Evolutionary conservation across 2,797 vertebrate genomes (phyloP), one percentile per base, ranked within the genome.

Genomic region (Gallinago solitaria): DNA sequence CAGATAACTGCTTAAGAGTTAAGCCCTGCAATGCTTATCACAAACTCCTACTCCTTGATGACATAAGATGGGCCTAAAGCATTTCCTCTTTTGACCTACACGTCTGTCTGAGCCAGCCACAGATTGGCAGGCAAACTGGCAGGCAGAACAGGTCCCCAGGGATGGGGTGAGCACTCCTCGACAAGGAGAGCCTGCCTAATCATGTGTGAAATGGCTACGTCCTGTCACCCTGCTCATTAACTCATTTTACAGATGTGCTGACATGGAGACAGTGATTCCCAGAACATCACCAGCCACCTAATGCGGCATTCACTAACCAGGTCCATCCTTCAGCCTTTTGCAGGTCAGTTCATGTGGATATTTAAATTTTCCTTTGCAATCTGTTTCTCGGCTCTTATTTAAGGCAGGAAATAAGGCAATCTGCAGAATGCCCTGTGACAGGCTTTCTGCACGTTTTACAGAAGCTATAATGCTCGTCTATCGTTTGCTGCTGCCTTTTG

Each of bases 401-500:
- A 88, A 56, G 56, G 13, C 45, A 86, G 25, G 48, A 27, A 71
- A 83, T 41, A 65, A 74, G 35, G 28, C 48, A 87, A 14, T 77
- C 39, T 63, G 51, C 28, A 76, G 43, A 14, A 1, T 30, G 11
- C 4, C 50, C 12, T 28, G 30, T 30, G 5, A 64, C 27, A 68
- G 48, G 70, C 33, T 79, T 82, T 80, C n/a, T 95, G 41, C 39
- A n/a, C 48, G 18, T 90, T 83, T 74, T 85, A 51, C 63, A 84
- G 33, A 71, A 94, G 33, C 19, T 56, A 4, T 86, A 95, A 95
- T 75, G n/a, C 64, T 71, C 35, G 16, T 16, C 41, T 93, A 47
- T 90, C 73, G 90, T 75, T 95, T 89, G 54, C 77, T 73, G 47
- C 54, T 84, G 48, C 12, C 35, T 87, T 97, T 96, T 97, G 41